These are phyloP conservation scores for Glomeris maerens DNA, from an alignment of 1,140 invertebrate genomes.

Conservation along the genomic window DNA sequence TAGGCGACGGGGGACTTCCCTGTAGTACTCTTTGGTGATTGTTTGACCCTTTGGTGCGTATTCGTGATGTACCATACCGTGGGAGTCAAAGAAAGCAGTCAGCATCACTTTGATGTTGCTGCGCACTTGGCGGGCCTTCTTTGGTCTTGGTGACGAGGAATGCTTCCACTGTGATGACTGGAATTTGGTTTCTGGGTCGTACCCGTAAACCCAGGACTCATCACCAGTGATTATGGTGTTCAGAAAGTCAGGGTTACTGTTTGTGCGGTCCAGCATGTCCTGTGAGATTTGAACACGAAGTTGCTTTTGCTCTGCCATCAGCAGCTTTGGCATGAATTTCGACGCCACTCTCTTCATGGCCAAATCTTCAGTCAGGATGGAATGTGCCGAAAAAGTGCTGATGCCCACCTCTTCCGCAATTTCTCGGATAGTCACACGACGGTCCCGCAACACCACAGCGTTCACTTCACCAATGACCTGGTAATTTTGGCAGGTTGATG, in stretches of 20 bases:
- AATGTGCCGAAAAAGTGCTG: conserved; percentile 7
- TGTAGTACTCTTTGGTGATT: conserved; percentile 18
- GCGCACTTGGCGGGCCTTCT: conserved; percentile 9
- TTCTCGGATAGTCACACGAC: conserved; percentile 19
- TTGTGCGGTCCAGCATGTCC: conserved; percentile 4
- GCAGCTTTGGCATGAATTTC: conserved; percentile 18
- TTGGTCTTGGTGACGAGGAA: conserved; percentile 4
- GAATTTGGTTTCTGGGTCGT: conserved; percentile 13
- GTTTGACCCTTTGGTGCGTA: conserved; percentile 13
- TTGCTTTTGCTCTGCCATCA: conserved; percentile 4
- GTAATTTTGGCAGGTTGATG: conserved; percentile 19
- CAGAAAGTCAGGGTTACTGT: conserved; percentile 7
- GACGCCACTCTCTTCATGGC: conserved; percentile 16
- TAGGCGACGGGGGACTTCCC: conserved; percentile 14
- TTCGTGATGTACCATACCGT: conserved; percentile 15
- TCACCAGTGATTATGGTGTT: conserved; percentile 11
- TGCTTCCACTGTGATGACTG: conserved; percentile 11
- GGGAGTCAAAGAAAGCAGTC: conserved; percentile 12
- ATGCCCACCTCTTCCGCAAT: conserved; percentile 13
- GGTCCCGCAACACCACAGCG: conserved; percentile 11
- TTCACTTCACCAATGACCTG: conserved; percentile 15
- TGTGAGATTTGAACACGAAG: conserved; percentile 9
- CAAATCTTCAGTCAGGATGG: conserved; percentile 18
- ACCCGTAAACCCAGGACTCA: conserved; percentile 14
- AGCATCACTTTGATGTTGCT: conserved; percentile 15